These are phyloP conservation scores for Brachionus koreanus DNA, from an alignment of 1,140 invertebrate species.

Conservation along the genomic window DNA sequence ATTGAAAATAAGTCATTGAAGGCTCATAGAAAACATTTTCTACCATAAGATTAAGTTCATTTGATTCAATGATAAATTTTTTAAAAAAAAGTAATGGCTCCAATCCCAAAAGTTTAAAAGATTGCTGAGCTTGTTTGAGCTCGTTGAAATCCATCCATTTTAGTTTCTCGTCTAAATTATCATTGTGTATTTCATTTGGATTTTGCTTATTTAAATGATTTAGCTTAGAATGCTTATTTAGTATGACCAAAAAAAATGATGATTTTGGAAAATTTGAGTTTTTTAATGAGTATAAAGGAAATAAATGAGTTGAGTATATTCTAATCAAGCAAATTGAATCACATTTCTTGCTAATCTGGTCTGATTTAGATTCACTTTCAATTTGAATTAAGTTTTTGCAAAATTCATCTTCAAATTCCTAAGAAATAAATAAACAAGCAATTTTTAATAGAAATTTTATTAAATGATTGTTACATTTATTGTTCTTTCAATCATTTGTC, in stretches of 20 bases:
- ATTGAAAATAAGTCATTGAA: constrained; percentile 47
- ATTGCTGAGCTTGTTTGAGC: background rate
- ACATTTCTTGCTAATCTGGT: background rate
- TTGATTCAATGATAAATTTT: constrained; percentile 31
- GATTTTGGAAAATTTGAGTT: background rate
- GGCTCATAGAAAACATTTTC: constrained; percentile 46
- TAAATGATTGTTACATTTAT: background rate
- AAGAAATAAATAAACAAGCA: background rate
- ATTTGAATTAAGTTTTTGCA: constrained; percentile 18
- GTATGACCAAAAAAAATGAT: background rate
- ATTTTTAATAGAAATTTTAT: background rate
- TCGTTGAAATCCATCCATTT: background rate
- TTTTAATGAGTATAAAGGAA: background rate
- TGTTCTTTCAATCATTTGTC: background rate
- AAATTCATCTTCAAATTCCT: constrained; percentile 8
- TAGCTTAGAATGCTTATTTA: background rate
- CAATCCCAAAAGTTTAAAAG: background rate
- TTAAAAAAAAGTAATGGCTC: background rate
- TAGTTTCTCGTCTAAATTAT: background rate
- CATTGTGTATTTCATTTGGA: constrained; percentile 28
- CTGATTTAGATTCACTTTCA: background rate
- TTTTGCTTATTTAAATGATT: background rate
- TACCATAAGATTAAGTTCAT: constrained; percentile 46
- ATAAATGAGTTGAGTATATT: constrained; percentile 22
- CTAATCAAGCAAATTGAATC: background rate